Conservation (phyloP, 2,113 vertebrate species). For the Noturus placidus region DNA sequence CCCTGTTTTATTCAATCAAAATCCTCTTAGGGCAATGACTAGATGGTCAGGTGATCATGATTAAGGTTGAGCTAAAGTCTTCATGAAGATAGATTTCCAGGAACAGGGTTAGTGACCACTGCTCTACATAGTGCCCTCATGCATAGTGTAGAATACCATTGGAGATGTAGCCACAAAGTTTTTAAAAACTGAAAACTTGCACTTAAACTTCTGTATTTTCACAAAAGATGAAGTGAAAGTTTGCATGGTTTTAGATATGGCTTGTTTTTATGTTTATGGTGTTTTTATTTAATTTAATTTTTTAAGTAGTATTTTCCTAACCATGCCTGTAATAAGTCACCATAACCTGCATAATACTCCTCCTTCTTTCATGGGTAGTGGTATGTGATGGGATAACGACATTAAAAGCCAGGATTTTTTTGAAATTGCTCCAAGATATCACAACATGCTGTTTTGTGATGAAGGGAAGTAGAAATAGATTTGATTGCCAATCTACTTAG, state of each 20-base stretch:
- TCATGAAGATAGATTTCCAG: too few species aligned
- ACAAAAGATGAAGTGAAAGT: background rate
- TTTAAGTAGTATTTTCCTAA: background rate
- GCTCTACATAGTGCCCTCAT: background rate
- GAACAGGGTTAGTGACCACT: too few species aligned
- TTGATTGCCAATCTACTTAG: conserved; percentile 4
- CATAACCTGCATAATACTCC: background rate
- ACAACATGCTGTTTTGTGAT: background rate
- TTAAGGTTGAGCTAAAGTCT: too few species aligned
- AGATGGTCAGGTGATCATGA: too few species aligned
- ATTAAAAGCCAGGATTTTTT: background rate
- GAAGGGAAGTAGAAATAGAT: background rate
- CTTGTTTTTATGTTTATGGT: background rate
- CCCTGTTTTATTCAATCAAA: too few species aligned
- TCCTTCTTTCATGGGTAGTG: background rate
- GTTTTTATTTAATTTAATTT: too few species aligned
- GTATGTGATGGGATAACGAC: background rate
- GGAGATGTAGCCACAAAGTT: background rate
- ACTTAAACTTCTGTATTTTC: background rate
- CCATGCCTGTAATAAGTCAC: background rate
- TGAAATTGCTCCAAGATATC: background rate
- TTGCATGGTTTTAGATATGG: background rate
- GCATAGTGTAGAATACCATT: background rate
- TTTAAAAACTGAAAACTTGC: background rate
- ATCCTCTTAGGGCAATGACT: too few species aligned